Conservation (phyloP, 1,140 invertebrate genomes). For the Halotydeus destructor region DNA sequence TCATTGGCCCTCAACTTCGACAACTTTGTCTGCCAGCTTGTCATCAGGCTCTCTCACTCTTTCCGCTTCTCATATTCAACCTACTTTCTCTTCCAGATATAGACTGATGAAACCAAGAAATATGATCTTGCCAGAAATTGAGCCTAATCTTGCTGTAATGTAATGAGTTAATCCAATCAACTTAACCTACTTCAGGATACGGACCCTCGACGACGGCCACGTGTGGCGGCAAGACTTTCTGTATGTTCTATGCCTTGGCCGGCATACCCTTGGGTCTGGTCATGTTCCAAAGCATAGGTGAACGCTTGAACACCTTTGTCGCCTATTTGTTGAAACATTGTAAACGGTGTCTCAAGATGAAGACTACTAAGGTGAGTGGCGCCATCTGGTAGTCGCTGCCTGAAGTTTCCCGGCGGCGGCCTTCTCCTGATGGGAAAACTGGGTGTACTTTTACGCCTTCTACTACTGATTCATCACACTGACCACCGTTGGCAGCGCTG, state of each 20-base stretch:
- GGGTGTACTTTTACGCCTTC: constrained; percentile 93
- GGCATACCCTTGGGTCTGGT: constrained; percentile 91
- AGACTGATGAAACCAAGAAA: too few species aligned
- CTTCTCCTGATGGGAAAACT: constrained; percentile 83
- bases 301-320: constrained; percentile 84
- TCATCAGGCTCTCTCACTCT: too few species aligned
- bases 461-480: constrained; percentile 98
- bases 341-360: constrained; percentile 49
- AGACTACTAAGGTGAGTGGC: constrained; percentile 19
- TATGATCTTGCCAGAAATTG: too few species aligned
- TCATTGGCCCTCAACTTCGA: too few species aligned
- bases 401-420: too few species aligned
- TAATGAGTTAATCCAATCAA: too few species aligned
- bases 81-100: too few species aligned
- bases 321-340: constrained; percentile 68
- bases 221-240: constrained; percentile 51
- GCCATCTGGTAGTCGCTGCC: too few species aligned
- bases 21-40: too few species aligned
- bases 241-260: constrained; percentile 75
- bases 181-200: constrained; percentile 40
- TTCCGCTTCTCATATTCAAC: too few species aligned
- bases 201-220: constrained; percentile 84
- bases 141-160: too few species aligned
- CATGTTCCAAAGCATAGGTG: constrained; percentile 96
- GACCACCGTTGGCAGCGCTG: constrained; percentile 70